Evolutionary conservation across 2,888 invertebrate genomes (phyloP).

Genomic region (Baronia brevicornis): DNA sequence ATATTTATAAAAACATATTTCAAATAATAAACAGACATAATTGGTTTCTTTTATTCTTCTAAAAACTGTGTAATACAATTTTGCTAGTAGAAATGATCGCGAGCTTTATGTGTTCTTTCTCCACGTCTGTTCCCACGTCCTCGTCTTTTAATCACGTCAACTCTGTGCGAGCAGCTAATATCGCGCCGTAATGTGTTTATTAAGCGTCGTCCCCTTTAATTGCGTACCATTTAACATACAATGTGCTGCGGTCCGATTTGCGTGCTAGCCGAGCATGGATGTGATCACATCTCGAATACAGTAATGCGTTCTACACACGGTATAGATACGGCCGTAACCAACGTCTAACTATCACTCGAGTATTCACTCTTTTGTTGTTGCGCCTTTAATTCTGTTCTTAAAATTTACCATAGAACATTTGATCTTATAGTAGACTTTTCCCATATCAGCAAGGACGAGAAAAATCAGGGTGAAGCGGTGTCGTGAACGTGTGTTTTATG

Average conservation of each 20-base stretch:
- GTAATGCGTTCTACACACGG: conserved; percentile 32
- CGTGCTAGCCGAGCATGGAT: conserved; percentile 49
- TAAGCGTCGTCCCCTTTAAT: conserved; percentile 67
- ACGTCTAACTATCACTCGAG: conserved; percentile 10
- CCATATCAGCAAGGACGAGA: too few relatives aligned
- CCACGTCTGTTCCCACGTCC: conserved; percentile 63
- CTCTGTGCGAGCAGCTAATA: conserved; percentile 64
- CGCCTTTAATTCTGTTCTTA: conserved; percentile 10
- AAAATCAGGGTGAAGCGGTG: too few relatives aligned
- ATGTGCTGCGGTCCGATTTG: conserved; percentile 57
- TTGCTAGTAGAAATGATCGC: conserved; percentile 13
- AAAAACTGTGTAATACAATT: too few relatives aligned
- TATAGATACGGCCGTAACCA: conserved; percentile 17
- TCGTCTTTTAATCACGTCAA: conserved; percentile 58
- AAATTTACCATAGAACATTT: conserved; percentile 1
- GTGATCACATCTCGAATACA: conserved; percentile 30
- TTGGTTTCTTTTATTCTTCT: too few relatives aligned
- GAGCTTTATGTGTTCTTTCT: conserved; percentile 43
- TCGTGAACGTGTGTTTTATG: too few relatives aligned
- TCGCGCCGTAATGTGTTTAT: conserved; percentile 70
- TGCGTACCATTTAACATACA: conserved; percentile 64
- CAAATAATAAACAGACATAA: too few relatives aligned
- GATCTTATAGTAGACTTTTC: conserved; percentile 8
- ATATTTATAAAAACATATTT: too few relatives aligned
- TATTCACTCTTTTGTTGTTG: conserved; percentile 7